Evolutionary conservation across 2,113 vertebrate genomes (phyloP).

Genomic region (Bungarus multicinctus): DNA sequence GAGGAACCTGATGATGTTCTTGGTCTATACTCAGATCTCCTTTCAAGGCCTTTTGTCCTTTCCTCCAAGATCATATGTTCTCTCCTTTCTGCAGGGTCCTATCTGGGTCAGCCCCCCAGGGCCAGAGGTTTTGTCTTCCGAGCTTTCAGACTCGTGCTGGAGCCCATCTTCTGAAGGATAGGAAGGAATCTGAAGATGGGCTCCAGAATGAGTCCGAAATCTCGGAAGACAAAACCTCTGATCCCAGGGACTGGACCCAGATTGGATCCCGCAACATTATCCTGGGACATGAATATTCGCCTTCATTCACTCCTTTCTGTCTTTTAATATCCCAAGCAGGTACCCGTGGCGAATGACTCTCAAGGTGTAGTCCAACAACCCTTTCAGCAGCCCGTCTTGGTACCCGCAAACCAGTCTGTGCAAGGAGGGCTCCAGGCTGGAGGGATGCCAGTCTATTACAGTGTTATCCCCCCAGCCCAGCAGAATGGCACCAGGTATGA

Average conservation of each 20-base stretch:
- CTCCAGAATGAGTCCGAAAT: neutral
- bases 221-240: neutral
- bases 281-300: neutral
- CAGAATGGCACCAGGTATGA: conserved; percentile 93
- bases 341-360: conserved; percentile 90
- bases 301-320: neutral
- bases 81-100: neutral
- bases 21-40: neutral
- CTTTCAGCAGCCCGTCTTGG: conserved; percentile 95
- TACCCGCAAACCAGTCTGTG: conserved; percentile 92
- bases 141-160: neutral
- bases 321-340: conserved; percentile 65
- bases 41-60: neutral
- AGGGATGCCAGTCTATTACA: conserved; percentile 93
- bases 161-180: neutral
- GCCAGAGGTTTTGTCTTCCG: neutral
- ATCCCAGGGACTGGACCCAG: neutral
- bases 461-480: conserved; percentile 91
- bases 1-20: no score
- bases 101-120: neutral
- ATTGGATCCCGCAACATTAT: neutral
- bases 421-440: conserved; percentile 82
- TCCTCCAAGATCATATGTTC: neutral
- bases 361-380: conserved; percentile 89
- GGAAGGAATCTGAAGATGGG: neutral